These are phyloP conservation scores for Triplophysa dalaica DNA, from an alignment of 2,113 vertebrate genomes.

Conservation along the genomic window DNA sequence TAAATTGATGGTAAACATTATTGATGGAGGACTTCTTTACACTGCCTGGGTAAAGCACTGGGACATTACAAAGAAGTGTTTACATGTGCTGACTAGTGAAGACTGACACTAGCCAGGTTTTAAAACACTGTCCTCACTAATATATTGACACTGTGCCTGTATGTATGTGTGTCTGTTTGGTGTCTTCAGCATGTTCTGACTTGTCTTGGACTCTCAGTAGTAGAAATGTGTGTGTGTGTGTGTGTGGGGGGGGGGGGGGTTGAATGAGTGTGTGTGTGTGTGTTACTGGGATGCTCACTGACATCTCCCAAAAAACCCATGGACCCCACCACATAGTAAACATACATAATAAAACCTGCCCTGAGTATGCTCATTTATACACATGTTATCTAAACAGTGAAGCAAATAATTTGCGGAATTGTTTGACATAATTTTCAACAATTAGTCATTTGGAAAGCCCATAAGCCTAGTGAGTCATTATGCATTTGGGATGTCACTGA, in stretches of 20 bases:
- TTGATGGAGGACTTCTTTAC: background rate
- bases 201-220: slow-evolving; percentile 23
- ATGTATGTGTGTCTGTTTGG: slow-evolving; percentile 10
- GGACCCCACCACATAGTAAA: background rate
- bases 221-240: background rate
- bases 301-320: slow-evolving; percentile 11
- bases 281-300: slow-evolving; percentile 30
- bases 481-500: slow-evolving; percentile 25
- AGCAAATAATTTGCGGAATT: background rate
- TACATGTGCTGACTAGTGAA: too few species aligned
- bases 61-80: background rate
- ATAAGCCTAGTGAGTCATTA: slow-evolving; percentile 3
- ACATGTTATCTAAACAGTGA: slow-evolving; percentile 10
- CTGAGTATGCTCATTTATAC: slow-evolving; percentile 18
- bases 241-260: background rate
- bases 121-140: too few species aligned
- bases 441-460: slow-evolving; percentile 7
- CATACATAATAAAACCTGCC: background rate
- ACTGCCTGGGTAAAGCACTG: background rate
- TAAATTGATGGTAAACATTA: background rate
- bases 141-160: too few species aligned
- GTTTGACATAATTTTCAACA: slow-evolving; percentile 11
- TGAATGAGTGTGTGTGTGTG: slow-evolving; percentile 6
- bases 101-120: too few species aligned
- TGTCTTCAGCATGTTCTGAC: slow-evolving; percentile 37